A percentile compares a stretch with the other conserved stretches of the same genome.
These are phyloP conservation scores for Copsychus sechellarum DNA, from an alignment of 2,113 vertebrate genomes.

Conservation along the genomic window DNA sequence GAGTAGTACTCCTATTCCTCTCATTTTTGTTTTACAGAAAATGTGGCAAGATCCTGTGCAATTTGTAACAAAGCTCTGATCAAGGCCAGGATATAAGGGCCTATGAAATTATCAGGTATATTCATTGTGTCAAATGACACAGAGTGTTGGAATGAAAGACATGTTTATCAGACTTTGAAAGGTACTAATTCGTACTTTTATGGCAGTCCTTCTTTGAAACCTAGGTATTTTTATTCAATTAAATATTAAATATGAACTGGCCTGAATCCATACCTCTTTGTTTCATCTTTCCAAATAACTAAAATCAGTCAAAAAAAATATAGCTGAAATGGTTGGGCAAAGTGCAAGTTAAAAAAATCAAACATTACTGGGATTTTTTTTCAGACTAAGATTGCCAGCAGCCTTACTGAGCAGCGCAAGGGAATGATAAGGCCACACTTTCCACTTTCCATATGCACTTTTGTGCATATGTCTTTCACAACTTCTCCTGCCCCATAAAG, in stretches of 20 bases:
- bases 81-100: not conserved
- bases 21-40: not conserved
- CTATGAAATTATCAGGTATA: not conserved
- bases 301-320: not conserved
- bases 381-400: not conserved
- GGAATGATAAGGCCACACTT: not conserved
- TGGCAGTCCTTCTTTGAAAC: not conserved
- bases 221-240: not conserved
- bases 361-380: not conserved
- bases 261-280: not conserved
- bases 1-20: not conserved
- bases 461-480: not conserved
- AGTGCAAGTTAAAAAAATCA: not conserved
- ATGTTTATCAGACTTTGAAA: not conserved
- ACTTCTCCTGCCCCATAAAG: not conserved
- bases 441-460: not conserved
- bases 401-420: not conserved
- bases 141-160: not conserved
- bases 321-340: not conserved
- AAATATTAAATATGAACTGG: not conserved
- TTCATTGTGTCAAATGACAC: not conserved
- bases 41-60: not conserved
- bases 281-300: not conserved
- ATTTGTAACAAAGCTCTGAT: not conserved
- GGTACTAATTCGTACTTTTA: not conserved